phyloP scores from a whole-genome alignment of 2,797 vertebrate species.

The Odontamblyopus lacepedii region DNA sequence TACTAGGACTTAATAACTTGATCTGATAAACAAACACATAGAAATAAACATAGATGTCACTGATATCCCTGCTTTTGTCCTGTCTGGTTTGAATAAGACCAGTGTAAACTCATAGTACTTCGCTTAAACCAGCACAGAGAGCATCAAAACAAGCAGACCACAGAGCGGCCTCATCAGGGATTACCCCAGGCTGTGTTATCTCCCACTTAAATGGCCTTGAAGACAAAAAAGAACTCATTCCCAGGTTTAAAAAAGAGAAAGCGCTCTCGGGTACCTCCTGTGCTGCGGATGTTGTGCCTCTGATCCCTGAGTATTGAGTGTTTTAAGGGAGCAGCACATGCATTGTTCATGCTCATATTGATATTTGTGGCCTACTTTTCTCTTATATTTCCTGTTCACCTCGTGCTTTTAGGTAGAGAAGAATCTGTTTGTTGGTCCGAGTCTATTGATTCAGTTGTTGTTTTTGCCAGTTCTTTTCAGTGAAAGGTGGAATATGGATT shows the following conservation, averaged over 20 bases:
- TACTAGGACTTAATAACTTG: no score
- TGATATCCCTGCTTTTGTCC: slow-evolving; percentile 22
- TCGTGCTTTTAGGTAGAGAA: slow-evolving; percentile 34
- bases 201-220: slow-evolving; percentile 69
- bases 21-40: background rate
- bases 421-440: background rate
- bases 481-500: slow-evolving; percentile 26
- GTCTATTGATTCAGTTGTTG: background rate
- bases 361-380: slow-evolving; percentile 60
- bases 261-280: slow-evolving; percentile 35
- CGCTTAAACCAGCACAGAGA: slow-evolving; percentile 50
- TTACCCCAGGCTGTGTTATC: slow-evolving; percentile 67
- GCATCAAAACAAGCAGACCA: slow-evolving; percentile 53
- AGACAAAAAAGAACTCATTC: slow-evolving; percentile 70
- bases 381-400: slow-evolving; percentile 43
- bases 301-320: slow-evolving; percentile 77
- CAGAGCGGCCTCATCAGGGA: slow-evolving; percentile 41
- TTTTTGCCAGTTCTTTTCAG: slow-evolving; percentile 15
- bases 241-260: slow-evolving; percentile 55
- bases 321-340: slow-evolving; percentile 52
- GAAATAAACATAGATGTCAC: background rate
- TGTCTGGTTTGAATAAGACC: slow-evolving; percentile 13
- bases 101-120: slow-evolving; percentile 16
- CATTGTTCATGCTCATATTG: slow-evolving; percentile 71
- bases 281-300: slow-evolving; percentile 48